phyloP scores from a whole-genome alignment of 2,113 vertebrate species.

The Sphyrna mokarran region DNA sequence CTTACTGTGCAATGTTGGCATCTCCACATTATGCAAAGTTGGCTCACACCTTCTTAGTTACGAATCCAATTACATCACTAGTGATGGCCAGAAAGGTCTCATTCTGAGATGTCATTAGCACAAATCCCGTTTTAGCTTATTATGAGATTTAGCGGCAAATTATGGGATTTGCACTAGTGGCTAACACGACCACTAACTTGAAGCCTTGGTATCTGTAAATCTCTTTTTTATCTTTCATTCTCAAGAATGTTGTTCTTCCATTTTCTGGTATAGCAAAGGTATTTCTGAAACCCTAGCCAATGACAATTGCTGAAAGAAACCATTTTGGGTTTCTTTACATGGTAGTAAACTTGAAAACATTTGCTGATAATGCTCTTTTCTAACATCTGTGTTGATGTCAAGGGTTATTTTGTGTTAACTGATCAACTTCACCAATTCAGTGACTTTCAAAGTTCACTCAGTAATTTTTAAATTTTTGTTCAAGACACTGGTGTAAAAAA shows the following conservation, averaged over 20 bases:
- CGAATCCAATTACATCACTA: no score
- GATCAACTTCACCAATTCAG: background rate
- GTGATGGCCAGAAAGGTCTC: no score
- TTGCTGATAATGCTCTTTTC: no score
- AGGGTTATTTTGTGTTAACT: background rate
- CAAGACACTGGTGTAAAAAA: background rate
- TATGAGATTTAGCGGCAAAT: no score
- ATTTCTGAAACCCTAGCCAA: background rate
- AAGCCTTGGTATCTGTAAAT: background rate
- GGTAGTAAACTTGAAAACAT: background rate
- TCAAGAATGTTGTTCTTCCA: background rate
- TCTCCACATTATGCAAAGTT: no score
- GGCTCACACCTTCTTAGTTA: no score
- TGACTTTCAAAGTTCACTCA: background rate
- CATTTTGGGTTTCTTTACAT: background rate
- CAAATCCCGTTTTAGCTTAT: no score
- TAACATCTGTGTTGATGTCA: background rate
- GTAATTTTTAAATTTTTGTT: background rate
- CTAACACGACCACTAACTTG: no score
- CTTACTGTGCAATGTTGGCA: no score
- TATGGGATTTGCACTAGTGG: no score
- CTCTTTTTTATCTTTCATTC: background rate
- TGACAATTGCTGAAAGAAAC: background rate
- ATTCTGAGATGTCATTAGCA: no score
- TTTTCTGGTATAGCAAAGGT: background rate